Base-by-base conservation (phyloP, 2,113 vertebrate species). In the Steatornis caripensis region DNA sequence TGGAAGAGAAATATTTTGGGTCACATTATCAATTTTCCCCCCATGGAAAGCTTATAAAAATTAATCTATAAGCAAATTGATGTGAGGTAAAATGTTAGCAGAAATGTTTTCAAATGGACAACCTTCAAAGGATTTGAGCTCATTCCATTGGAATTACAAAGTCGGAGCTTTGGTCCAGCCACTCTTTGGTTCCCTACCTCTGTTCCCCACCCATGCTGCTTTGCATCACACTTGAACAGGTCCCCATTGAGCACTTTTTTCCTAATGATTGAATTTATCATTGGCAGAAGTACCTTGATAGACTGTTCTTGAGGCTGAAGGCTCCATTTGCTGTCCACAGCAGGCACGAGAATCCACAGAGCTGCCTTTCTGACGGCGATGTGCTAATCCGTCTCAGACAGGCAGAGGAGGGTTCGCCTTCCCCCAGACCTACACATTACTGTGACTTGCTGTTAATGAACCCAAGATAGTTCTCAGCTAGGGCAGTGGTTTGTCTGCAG, bases 41-140 rank as follows among this genome's bases (percentile, higher is more conserved):
- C 95, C 79, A 89, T 77, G 96, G 96, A 97, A 97, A 97, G 71
- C 94, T 93, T 97, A 96, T 97, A 95, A 97, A 97, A 96, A 96
- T 86, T 95, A 97, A 97, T 97, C 95, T 96, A 89, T 96, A 96
- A 94, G 87, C 84, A 96, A 96, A 95, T 89, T 95, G 94, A 97
- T 95, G 95, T 88, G 74, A 96, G 95, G 94, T 87, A 95, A 97
- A 97, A 95, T 68, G 45, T 91, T 96, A 95, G 30, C 51, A 95
- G 90, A 93, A 90, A 75, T 78, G 84, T 94, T 97, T 96, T 97
- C 81, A 97, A 95, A 94, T 96, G 96, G 93, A 91, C 71, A 93
- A 86, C 27, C 78, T 97, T 95, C 95, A 97, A 97, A 97, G 94
- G 80, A 65, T 78, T 74, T 92, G 86, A 93, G 83, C 30, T 95